Evolutionary conservation across 2,888 invertebrate genomes (phyloP), one percentile per base, ranked within the genome.

Genomic region (Metacarcinus magister): DNA sequence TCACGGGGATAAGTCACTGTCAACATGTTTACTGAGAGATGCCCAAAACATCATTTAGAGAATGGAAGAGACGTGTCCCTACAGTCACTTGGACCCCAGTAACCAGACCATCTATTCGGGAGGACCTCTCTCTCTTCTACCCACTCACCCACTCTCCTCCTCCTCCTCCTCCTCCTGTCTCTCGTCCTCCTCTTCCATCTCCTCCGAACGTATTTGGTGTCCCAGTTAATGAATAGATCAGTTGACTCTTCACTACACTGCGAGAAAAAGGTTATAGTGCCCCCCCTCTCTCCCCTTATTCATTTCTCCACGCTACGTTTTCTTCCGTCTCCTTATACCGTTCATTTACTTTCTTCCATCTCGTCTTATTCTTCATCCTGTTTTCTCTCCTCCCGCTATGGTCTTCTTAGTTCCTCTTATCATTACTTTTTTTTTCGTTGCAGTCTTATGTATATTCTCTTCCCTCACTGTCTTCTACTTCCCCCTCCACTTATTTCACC

Each of bases 81-180:
- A 39, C 87, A 16, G 39, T 39, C 82, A 82, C 23, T 44, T 4
- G 91, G 23, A n/a, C 67, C n/a, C 3, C n/a, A 67, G n/a, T n/a
- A 75, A 75, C n/a, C 0, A n/a, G 28, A 28, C 23, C 2, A 75
- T 28, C 75, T 75, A 75, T 75, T 75, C 7, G 75, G n/a, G 10
- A 75, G n/a, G n/a, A 75, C 67, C 67, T 23, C 91, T 91, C 90
- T 44, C 91, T 91, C 91, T 44, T 13, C 44, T 16, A n/a, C n/a
- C 16, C 48, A 48, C 48, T 48, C 48, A 48, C 48, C 8, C 4
- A 4, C 54, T 19, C 54, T 10, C 13, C 54, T 19, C 13, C 54
- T 19, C 19, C 54, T 13, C n/a, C 67, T n/a, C 23, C n/a, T n/a
- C 23, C 67, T 75, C 67, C n/a, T 23, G 2, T n/a, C n/a, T n/a